Base-by-base conservation (phyloP, 2,113 vertebrate genomes). In the Tonatia bakeri region DNA sequence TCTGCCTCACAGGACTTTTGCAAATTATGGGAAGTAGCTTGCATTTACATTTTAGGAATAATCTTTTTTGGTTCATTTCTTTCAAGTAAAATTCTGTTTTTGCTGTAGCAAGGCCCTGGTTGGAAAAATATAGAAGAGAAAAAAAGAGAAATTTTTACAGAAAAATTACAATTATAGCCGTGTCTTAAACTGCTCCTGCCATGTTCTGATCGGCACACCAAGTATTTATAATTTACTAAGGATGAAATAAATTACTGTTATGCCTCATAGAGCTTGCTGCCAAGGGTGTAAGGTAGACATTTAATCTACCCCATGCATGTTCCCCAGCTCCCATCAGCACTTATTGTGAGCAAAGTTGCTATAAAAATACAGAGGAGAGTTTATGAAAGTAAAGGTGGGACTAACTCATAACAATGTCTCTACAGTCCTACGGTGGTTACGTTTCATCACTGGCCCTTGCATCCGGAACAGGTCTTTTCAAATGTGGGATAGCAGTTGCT, bases 361-460 rank as follows among this genome's bases (percentile, higher is more conserved):
- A 5, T 90, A 73, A 92, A 83, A 75, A 54, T 28, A 54, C 13
- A n/a, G n/a, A 82, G 72, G 31, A 67, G 65, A 52, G 54, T 50
- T 86, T 76, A 28, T 79, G 26, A 70, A 67, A 45, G 81, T 54
- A 24, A 67, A 72, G 54, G 26, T 88, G 38, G 7, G 22, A 43
- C 96, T 98, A 92, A 98, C 87, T 85, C 86, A 4, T 90, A 83
- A 96, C 97, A 87, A 90, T 98, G 98, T 98, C 96, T 96, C 97
- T 77, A 90, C 97, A 99, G 99, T 99, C 99, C 40, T 99, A 99
- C 12, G 99, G 99, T 86, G 99, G 99, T 7, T 99, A 99, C 6
- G 98, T 99, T 64, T 98, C 99, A 67, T 99, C 99, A 3, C 98
- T 99, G 99, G 99, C 98, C 86, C 98, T 99, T 97, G 99, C 99